phyloP scores from a whole-genome alignment of 2,797 vertebrate genomes.

The Sylvilagus floridanus region DNA sequence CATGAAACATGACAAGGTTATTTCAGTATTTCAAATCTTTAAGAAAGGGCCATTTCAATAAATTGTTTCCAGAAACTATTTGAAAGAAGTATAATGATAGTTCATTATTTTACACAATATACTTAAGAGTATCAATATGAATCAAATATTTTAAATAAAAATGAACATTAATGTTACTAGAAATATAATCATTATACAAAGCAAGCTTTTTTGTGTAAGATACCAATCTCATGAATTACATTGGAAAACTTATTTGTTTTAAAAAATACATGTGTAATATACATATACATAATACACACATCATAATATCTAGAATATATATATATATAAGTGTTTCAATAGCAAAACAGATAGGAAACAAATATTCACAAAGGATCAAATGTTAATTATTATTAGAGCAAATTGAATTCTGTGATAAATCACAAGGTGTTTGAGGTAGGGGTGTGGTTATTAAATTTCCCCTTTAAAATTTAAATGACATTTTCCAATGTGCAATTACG shows the following conservation, averaged over 20 bases:
- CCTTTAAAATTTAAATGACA: not conserved
- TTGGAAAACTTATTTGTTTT: not conserved
- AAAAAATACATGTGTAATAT: not conserved
- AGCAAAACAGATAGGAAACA: not conserved
- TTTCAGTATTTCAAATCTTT: not conserved
- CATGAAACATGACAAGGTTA: not conserved
- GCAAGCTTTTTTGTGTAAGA: not conserved
- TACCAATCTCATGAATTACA: not conserved
- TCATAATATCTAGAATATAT: not conserved
- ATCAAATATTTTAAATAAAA: conserved; percentile 11
- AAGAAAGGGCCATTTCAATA: not conserved
- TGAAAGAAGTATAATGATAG: not conserved
- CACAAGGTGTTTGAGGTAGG: not conserved
- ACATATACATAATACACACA: not conserved
- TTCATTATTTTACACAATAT: not conserved
- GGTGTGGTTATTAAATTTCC: not conserved
- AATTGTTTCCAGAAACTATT: not conserved
- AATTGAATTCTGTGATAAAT: not conserved
- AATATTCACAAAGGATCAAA: not conserved
- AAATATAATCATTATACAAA: not conserved
- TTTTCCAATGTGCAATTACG: not conserved
- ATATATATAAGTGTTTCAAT: not conserved
- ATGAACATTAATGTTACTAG: not conserved
- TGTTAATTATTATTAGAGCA: not conserved
- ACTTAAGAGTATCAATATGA: not conserved